Base-by-base conservation (phyloP, 2,113 vertebrate species). In the Psophia crepitans region DNA sequence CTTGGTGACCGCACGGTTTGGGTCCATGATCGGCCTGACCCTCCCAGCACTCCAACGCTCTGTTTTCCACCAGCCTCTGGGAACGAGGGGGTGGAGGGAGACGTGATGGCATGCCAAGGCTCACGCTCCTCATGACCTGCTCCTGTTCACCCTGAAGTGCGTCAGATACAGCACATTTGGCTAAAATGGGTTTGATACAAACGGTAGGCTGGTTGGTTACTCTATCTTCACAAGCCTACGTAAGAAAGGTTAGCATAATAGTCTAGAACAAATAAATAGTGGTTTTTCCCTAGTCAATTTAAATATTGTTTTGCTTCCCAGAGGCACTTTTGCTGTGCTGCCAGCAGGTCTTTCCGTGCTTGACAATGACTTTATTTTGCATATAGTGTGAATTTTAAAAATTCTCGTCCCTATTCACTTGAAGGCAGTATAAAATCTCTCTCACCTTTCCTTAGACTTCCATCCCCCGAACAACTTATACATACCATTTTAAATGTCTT, bases 271-370 rank as follows among this genome's bases (percentile, higher is more conserved):
- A 93, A 89, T 39, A 94, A 91, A 90, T 4, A n/a, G 18, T 9
- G 20, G 58, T 74, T 84, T 57, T 14, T 1, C 30, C 53, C 54
- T 74, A 58, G 13, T 5, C 76, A 84, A 87, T 87, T 86, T 66
- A 54, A 90, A 70, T 90, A 33, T 88, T 66, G 37, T 23, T 82
- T 89, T 90, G 9, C 43, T 96, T 96, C 83, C 95, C 84, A 86
- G 86, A 93, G 39, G 89, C 60, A 20, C 54, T 86, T 84, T 11
- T 53, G 32, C 32, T 84, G 44, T 69, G 66, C 69, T 89, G 35
- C 56, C 73, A 89, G 71, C 79, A 37, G 53, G 64, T 69, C 26
- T 61, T 83, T n/a, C 37, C 70, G 37, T 63, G 51, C 51, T 69
- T 80, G 49, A 69, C 32, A 77, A 77, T 35, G 60, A 57, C 41